Conservation (phyloP, 1,140 invertebrate species). For the Colletes latitarsis region DNA sequence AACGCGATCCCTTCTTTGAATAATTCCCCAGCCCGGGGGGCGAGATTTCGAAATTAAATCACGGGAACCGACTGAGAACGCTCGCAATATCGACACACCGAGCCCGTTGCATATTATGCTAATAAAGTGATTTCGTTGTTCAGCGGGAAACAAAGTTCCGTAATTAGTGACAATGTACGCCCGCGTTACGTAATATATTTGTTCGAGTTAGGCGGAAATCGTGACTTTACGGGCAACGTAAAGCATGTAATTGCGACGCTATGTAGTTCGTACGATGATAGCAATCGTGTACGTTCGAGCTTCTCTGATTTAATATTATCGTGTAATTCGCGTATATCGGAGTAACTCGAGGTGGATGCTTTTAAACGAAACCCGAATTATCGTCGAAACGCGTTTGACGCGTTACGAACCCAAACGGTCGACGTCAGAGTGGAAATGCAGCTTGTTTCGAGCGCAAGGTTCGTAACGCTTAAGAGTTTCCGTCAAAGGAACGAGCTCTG, state of each 20-base stretch:
- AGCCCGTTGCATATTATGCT: neutral
- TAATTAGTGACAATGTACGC: conserved; percentile 20
- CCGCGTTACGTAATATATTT: conserved; percentile 5
- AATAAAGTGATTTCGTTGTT: conserved; percentile 10
- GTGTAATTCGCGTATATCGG: no score
- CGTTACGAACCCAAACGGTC: neutral
- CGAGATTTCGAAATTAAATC: conserved; percentile 33
- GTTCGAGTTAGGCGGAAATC: neutral
- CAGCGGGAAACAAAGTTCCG: conserved; percentile 21
- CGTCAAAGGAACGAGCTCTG: no score
- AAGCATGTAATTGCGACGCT: no score
- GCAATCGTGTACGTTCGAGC: neutral
- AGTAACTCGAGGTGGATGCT: no score
- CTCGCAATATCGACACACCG: neutral
- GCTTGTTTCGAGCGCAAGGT: neutral
- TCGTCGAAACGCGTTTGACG: neutral
- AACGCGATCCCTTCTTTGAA: neutral
- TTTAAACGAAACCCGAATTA: no score
- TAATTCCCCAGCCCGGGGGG: neutral
- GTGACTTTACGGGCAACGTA: neutral
- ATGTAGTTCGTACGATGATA: no score
- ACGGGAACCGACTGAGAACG: conserved; percentile 20
- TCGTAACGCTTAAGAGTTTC: no score
- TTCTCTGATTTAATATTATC: no score
- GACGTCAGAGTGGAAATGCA: neutral